Conservation (phyloP, 2,888 invertebrate genomes). For the Acrocera orbiculus region DNA sequence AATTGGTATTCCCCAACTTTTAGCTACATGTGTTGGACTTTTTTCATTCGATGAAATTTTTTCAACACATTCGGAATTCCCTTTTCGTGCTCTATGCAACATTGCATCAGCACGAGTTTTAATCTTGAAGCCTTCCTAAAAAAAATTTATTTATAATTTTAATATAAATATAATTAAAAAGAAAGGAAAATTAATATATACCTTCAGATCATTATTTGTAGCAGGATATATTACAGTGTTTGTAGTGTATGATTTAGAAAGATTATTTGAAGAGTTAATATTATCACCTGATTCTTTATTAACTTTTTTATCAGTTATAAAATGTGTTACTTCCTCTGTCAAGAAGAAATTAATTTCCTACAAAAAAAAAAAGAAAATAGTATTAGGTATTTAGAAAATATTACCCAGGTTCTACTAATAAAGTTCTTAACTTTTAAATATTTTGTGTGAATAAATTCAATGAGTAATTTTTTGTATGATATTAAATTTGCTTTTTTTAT, state of each 20-base stretch:
- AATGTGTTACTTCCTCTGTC: slow-evolving; percentile 27
- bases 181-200: neutral
- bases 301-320: slow-evolving; percentile 25
- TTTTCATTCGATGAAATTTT: slow-evolving; percentile 6
- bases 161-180: neutral
- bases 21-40: slow-evolving; percentile 37
- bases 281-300: neutral
- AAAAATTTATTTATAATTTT: neutral
- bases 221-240: slow-evolving; percentile 16
- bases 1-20: slow-evolving; percentile 34
- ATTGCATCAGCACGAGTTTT: slow-evolving; percentile 58
- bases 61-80: slow-evolving; percentile 8
- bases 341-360: slow-evolving; percentile 26
- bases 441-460: no score
- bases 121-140: slow-evolving; percentile 9
- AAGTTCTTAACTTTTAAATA: no score
- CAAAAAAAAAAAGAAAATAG: slow-evolving; percentile 5
- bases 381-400: neutral
- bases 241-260: no score
- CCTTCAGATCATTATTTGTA: slow-evolving; percentile 14
- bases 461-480: no score
- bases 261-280: slow-evolving; percentile 5
- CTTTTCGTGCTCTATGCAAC: slow-evolving; percentile 48
- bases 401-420: no score
- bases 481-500: no score